Conservation (phyloP, 2,113 vertebrate genomes). For the Pituophis catenifer region DNA sequence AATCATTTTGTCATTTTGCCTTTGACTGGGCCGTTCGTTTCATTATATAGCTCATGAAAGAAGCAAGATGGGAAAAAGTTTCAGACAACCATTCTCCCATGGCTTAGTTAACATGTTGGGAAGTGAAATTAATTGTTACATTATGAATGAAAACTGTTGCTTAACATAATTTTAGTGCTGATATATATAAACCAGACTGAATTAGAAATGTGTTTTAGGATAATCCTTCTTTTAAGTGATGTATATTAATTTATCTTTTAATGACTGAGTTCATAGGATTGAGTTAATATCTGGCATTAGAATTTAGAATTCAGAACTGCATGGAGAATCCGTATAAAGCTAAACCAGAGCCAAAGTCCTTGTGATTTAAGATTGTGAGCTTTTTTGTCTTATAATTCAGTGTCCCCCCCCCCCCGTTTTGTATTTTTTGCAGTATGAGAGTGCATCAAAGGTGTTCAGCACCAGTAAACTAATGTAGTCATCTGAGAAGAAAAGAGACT, state of each 20-base stretch:
- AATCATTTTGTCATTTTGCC: neutral
- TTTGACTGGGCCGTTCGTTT: neutral
- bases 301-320: constrained; percentile 50
- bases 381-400: constrained; percentile 56
- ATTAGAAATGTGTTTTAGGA: constrained; percentile 5
- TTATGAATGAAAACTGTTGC: constrained; percentile 37
- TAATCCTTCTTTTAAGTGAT: constrained; percentile 40
- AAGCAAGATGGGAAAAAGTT: neutral
- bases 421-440: constrained; percentile 50
- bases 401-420: constrained; percentile 45
- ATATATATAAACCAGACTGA: constrained; percentile 25
- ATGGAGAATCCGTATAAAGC: constrained; percentile 47
- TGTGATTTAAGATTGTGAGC: constrained; percentile 52
- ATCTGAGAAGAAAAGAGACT: constrained; percentile 60
- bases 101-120: constrained; percentile 14
- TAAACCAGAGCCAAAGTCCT: constrained; percentile 38
- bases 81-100: neutral
- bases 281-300: constrained; percentile 42
- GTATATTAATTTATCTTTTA: constrained; percentile 33
- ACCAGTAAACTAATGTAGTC: constrained; percentile 64
- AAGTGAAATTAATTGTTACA: constrained; percentile 56
- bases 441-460: constrained; percentile 66
- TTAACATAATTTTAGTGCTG: neutral
- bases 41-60: neutral
- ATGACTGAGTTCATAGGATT: constrained; percentile 48